These are phyloP conservation scores for Rosalia funebris DNA, from an alignment of 2,888 invertebrate species.

Conservation along the genomic window DNA sequence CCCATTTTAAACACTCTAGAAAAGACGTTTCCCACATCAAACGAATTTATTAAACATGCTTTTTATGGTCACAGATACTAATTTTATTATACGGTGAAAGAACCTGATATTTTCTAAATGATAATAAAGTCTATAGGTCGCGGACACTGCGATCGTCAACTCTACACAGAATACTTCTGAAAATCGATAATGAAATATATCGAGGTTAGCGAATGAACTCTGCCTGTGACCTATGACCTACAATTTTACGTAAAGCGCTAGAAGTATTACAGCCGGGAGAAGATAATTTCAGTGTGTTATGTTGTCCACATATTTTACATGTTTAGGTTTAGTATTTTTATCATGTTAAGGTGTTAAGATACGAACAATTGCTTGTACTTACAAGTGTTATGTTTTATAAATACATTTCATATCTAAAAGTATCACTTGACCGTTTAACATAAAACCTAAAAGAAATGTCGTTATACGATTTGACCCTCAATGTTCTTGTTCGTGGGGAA, in stretches of 20 bases:
- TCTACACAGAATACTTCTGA: neutral
- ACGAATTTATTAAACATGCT: neutral
- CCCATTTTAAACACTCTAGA: neutral
- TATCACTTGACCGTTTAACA: too few relatives aligned
- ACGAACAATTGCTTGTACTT: too few relatives aligned
- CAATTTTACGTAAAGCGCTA: conserved; percentile 1
- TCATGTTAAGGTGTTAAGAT: too few relatives aligned
- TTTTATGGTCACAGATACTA: neutral
- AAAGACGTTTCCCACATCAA: neutral
- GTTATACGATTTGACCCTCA: too few relatives aligned
- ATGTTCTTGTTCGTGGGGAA: too few relatives aligned
- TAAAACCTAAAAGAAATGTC: too few relatives aligned
- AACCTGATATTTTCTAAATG: conserved; percentile 7
- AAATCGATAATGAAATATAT: conserved; percentile 15
- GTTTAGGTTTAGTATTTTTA: too few relatives aligned
- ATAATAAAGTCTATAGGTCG: neutral
- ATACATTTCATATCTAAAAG: too few relatives aligned
- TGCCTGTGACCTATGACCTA: conserved; percentile 18
- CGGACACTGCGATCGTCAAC: neutral
- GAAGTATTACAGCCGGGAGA: neutral
- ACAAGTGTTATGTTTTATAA: too few relatives aligned
- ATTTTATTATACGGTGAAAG: neutral
- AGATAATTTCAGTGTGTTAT: too few relatives aligned
- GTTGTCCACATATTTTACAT: too few relatives aligned
- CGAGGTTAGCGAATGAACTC: conserved; percentile 20